phyloP scores from a whole-genome alignment of 1,140 invertebrate species.

The Aphaenogaster rudis region DNA sequence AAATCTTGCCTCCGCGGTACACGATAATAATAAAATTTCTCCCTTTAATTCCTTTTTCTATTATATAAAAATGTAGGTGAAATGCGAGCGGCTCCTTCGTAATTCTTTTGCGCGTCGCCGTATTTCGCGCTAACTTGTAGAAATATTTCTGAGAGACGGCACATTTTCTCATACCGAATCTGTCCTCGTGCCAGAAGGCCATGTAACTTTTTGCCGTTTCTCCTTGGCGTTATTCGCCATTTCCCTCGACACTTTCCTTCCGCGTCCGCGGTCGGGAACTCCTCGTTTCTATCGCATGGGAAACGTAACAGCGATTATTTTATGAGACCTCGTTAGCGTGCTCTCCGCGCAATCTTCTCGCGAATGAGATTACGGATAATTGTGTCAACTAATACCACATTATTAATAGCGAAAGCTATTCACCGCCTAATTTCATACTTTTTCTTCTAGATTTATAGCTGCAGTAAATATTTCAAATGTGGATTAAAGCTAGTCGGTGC shows the following conservation, averaged over 20 bases:
- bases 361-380: constrained; percentile 23
- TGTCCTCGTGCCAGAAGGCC: constrained; percentile 36
- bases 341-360: not conserved
- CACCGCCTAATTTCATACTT: not conserved
- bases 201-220: constrained; percentile 49
- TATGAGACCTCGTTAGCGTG: constrained; percentile 35
- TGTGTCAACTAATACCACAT: constrained; percentile 16
- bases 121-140: not conserved
- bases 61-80: not conserved
- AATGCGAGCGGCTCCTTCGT: not conserved
- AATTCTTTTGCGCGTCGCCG: not conserved
- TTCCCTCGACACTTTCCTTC: constrained; percentile 30
- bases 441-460: not conserved
- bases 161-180: constrained; percentile 37
- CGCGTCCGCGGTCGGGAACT: constrained; percentile 3
- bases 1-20: not conserved
- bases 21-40: constrained; percentile 5
- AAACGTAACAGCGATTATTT: constrained; percentile 9
- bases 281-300: constrained; percentile 15
- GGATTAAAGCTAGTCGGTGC: not conserved
- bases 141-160: constrained; percentile 25
- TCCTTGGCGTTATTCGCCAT: constrained; percentile 32
- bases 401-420: constrained; percentile 23
- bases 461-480: constrained; percentile 6
- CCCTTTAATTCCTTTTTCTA: not conserved